Evolutionary conservation across 2,113 vertebrate species (phyloP), one percentile per base, ranked within the genome.

Genomic region (Ceyx cyanopectus): DNA sequence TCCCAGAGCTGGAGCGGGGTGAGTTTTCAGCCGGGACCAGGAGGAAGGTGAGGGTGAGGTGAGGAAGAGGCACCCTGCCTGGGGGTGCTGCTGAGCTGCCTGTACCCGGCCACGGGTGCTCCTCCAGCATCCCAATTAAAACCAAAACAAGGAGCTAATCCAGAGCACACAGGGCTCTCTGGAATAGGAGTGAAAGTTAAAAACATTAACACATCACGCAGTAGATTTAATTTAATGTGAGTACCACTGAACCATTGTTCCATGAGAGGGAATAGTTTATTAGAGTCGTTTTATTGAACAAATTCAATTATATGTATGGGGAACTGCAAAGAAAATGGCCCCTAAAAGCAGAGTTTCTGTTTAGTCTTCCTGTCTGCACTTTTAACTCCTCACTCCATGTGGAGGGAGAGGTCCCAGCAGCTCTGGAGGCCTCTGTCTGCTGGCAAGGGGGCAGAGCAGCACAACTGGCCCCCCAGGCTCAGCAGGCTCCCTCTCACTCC

Each of bases 401-500:
- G 12, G 3, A 41, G 58, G 51, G 37, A 17, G 3, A 46, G 12
- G 40, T 4, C 75, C 1, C 4, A 37, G 79, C 32, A 30, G 11
- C 4, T 0, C 2, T 10, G 1, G 3, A 4, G 24, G 17, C 29
- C 6, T 3, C 26, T 43, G 29, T 41, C 0, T 6, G 0, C 5
- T 5, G 18, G 24, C 2, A 23, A 61, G 2, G 29, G 50, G 6
- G 32, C 61, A 32, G 58, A 53, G 40, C 23, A 50, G 21, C 45
- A 27, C 24, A 29, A 1, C 27, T 2, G 8, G 41, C 34, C 67
- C 30, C 30, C 61, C 8, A 34, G 10, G 54, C 29, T 18, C 0
- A 30, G 43, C 32, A 14, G 60, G 58, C 7, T 8, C 27, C 10
- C 20, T 6, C 43, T 37, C 7, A 12, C 53, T 27, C 9, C 0